Percentiles rank a stretch among this genome's conserved stretches.
phyloP scores from a whole-genome alignment of 2,797 vertebrate genomes.

The Centropyge bicolor region DNA sequence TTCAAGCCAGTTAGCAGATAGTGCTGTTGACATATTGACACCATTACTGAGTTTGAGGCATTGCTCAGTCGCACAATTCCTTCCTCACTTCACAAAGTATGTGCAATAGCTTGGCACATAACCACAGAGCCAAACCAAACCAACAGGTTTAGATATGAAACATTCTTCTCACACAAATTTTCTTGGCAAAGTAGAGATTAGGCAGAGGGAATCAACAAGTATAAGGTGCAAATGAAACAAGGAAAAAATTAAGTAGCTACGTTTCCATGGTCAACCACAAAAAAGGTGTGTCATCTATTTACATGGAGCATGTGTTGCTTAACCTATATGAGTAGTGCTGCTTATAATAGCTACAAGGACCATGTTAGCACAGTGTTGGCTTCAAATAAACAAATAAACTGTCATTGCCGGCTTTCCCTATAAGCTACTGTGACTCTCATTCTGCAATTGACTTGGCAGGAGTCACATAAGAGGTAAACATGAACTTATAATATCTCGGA shows the following conservation, averaged over 20 bases:
- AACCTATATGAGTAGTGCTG: neutral
- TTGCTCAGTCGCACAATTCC: neutral
- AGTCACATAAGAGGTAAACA: neutral
- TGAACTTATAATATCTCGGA: neutral
- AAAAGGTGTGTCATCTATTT: neutral
- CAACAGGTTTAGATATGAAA: constrained; percentile 11
- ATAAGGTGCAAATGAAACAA: constrained; percentile 12
- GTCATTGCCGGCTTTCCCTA: neutral
- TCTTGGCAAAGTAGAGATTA: neutral
- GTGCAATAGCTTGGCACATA: neutral
- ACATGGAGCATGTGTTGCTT: neutral
- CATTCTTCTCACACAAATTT: neutral
- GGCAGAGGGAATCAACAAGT: constrained; percentile 8
- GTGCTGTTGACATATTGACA: neutral
- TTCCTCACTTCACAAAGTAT: neutral
- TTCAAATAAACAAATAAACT: neutral
- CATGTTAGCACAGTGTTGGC: neutral
- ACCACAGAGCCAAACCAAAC: neutral
- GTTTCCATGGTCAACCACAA: neutral
- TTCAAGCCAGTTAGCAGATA: neutral
- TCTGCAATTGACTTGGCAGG: neutral
- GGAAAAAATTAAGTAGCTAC: neutral
- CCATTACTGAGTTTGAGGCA: too few species aligned
- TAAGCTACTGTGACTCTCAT: neutral
- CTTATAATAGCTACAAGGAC: neutral